Percentiles rank a stretch among this genome's conserved stretches.
phyloP scores from a whole-genome alignment of 2,113 vertebrate genomes.

The Panthera tigris region DNA sequence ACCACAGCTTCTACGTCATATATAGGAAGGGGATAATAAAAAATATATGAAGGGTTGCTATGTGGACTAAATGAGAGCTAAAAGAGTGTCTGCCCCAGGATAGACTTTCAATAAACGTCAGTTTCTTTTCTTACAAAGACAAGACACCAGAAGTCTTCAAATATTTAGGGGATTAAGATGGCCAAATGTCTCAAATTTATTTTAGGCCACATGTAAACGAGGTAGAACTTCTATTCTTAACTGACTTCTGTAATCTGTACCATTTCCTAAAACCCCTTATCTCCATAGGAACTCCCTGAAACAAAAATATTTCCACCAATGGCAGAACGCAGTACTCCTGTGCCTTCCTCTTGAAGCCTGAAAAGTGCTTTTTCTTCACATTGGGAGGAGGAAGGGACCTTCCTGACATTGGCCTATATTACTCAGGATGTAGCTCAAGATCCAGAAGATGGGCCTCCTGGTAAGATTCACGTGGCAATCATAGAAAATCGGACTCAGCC shows the following conservation, averaged over 20 bases:
- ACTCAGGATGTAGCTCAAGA: background rate
- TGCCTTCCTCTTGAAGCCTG: background rate
- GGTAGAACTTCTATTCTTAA: conserved; percentile 21
- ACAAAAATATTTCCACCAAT: background rate
- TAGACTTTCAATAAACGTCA: background rate
- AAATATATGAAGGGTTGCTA: background rate
- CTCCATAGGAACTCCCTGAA: background rate
- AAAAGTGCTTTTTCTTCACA: background rate
- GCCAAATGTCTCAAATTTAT: background rate
- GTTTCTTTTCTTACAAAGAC: conserved; percentile 21
- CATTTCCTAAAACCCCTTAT: background rate
- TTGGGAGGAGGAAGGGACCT: background rate
- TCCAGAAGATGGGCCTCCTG: background rate
- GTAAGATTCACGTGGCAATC: background rate
- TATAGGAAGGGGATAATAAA: conserved; percentile 28
- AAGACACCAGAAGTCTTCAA: background rate
- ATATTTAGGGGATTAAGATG: background rate
- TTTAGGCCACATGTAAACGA: conserved; percentile 26
- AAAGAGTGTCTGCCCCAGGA: background rate
- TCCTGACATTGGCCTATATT: background rate
- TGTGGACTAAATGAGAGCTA: background rate
- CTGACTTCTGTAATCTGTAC: conserved; percentile 22
- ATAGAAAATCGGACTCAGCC: conserved; percentile 12
- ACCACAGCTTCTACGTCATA: background rate
- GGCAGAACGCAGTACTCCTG: background rate